These are phyloP conservation scores for Acanthosepion esculentum DNA, from an alignment of 2,888 invertebrate species.

Conservation along the genomic window DNA sequence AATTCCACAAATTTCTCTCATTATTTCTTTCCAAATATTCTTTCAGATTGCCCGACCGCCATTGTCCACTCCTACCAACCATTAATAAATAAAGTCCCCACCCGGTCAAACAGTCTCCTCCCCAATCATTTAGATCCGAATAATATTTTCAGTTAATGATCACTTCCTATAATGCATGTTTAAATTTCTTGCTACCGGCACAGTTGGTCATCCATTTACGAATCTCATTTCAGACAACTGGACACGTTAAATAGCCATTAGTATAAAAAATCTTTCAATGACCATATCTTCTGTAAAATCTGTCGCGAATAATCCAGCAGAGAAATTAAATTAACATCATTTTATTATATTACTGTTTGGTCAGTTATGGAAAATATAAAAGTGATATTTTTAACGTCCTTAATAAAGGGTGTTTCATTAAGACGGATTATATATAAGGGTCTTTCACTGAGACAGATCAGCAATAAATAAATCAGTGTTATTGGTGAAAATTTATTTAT, in stretches of 20 bases:
- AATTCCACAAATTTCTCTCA: too few species aligned
- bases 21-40: too few species aligned
- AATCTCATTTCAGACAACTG: background rate
- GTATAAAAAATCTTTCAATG: background rate
- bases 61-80: background rate
- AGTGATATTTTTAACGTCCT: too few species aligned
- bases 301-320: background rate
- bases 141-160: too few species aligned
- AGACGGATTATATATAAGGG: too few species aligned
- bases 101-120: background rate
- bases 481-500: too few species aligned
- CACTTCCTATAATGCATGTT: background rate
- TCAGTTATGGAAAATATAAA: too few species aligned
- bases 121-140: background rate
- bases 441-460: too few species aligned
- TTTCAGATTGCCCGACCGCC: background rate
- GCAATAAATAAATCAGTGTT: too few species aligned
- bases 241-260: background rate
- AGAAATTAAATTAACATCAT: background rate
- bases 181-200: background rate
- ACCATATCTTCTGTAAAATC: background rate
- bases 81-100: background rate
- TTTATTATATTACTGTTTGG: background rate
- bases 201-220: background rate
- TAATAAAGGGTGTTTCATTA: too few species aligned